Evolutionary conservation across 1,140 invertebrate genomes (phyloP).

Genomic region (Meloidogyne hapla): DNA sequence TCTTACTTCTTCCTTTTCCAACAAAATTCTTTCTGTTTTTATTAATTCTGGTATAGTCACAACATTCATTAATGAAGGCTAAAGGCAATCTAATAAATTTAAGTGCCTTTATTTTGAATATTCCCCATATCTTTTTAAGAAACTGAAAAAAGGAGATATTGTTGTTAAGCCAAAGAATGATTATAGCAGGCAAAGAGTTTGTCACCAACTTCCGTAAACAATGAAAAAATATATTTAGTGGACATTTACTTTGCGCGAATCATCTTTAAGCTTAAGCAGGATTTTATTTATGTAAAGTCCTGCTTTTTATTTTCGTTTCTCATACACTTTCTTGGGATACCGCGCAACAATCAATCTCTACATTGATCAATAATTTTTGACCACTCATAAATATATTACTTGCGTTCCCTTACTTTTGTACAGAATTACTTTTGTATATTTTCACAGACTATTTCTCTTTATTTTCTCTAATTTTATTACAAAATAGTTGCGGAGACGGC

Average conservation of each 20-base stretch:
- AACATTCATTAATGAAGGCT: neutral
- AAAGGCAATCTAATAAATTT: neutral
- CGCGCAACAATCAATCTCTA: too few relatives aligned
- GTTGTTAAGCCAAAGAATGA: neutral
- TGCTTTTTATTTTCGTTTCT: neutral
- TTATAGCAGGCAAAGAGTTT: too few relatives aligned
- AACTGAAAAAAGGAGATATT: neutral
- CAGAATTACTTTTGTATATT: slow-evolving; percentile 4
- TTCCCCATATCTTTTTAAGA: neutral
- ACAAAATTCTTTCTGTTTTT: neutral
- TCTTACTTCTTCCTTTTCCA: neutral
- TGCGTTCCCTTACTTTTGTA: neutral
- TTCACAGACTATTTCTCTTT: neutral
- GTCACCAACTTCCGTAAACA: neutral
- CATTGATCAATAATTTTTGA: neutral
- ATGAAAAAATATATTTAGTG: neutral
- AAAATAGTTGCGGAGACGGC: neutral
- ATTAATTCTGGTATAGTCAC: neutral
- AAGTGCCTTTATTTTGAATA: slow-evolving; percentile 3
- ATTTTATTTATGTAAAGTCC: too few relatives aligned
- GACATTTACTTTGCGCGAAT: too few relatives aligned
- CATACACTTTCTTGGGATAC: neutral
- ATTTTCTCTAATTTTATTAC: neutral
- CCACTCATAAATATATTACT: neutral
- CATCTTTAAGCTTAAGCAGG: too few relatives aligned